Percentiles rank a stretch among this genome's conserved stretches.
These are phyloP conservation scores for Nibea albiflora DNA, from an alignment of 2,113 vertebrate genomes.

Conservation along the genomic window DNA sequence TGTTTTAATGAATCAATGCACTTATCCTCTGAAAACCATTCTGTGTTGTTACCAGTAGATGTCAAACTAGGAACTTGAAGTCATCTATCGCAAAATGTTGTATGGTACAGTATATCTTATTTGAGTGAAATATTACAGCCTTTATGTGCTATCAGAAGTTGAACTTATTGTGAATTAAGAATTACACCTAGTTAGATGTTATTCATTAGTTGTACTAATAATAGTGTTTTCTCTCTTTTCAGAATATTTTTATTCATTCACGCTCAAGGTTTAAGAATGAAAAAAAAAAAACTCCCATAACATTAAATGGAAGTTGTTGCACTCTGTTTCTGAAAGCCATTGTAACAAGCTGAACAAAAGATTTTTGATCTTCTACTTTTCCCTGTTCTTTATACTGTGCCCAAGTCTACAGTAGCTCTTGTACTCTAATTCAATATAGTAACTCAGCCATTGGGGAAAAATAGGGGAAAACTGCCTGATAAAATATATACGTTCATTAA, in stretches of 20 bases:
- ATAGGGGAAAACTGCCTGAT: no score
- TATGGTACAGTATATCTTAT: not conserved
- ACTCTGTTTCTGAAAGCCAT: not conserved
- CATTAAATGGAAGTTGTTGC: constrained; percentile 1
- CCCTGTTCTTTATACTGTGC: not conserved
- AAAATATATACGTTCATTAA: no score
- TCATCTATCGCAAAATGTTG: not conserved
- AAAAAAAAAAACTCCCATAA: not conserved
- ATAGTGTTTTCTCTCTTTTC: not conserved
- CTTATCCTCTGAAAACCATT: constrained; percentile 9
- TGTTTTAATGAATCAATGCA: constrained; percentile 35
- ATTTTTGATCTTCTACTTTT: not conserved
- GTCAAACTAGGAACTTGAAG: not conserved
- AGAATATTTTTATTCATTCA: not conserved
- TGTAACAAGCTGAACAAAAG: not conserved
- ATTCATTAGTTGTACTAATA: not conserved
- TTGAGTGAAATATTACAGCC: not conserved
- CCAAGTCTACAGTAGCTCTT: not conserved
- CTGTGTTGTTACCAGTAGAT: constrained; percentile 18
- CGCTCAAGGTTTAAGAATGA: constrained; percentile 7
- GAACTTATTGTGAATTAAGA: not conserved
- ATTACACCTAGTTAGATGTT: not conserved
- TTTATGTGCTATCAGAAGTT: not conserved
- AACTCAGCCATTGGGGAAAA: no score
- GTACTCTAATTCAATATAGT: not conserved